Evolutionary conservation across 2,888 invertebrate genomes (phyloP).

Genomic region (Sceliomorpha sp.): DNA sequence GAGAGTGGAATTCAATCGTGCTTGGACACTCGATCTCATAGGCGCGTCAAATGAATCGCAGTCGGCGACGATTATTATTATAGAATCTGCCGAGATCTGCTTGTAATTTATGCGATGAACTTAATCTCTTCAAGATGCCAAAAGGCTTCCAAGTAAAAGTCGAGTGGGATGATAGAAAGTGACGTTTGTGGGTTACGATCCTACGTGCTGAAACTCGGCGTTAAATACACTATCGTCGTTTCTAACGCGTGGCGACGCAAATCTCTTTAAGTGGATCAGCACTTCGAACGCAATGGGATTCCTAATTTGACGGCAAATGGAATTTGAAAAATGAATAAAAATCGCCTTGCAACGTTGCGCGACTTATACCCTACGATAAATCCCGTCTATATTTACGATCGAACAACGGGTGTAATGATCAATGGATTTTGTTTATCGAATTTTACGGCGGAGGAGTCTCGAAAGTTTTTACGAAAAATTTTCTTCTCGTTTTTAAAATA

Average conservation of each 20-base stretch:
- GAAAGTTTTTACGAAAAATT: too few species aligned
- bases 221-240: conserved; percentile 39
- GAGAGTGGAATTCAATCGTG: too few species aligned
- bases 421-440: too few species aligned
- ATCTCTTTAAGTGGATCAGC: conserved; percentile 60
- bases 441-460: too few species aligned
- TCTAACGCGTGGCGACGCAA: conserved; percentile 59
- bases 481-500: too few species aligned
- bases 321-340: conserved; percentile 47
- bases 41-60: neutral
- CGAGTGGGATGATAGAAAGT: conserved; percentile 38
- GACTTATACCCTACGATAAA: too few species aligned
- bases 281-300: conserved; percentile 54
- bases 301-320: conserved; percentile 56
- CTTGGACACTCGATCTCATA: too few species aligned
- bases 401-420: too few species aligned
- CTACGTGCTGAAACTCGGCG: conserved; percentile 21
- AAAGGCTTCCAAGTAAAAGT: conserved; percentile 42
- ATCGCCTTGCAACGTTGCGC: conserved; percentile 23
- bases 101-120: conserved; percentile 24
- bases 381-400: too few species aligned
- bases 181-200: conserved; percentile 55
- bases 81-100: neutral
- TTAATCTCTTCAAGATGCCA: conserved; percentile 30
- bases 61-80: neutral